Percentiles rank a stretch among this genome's conserved stretches.
These are phyloP conservation scores for Melanocharis versteri DNA, from an alignment of 2,113 vertebrate genomes.

Conservation along the genomic window DNA sequence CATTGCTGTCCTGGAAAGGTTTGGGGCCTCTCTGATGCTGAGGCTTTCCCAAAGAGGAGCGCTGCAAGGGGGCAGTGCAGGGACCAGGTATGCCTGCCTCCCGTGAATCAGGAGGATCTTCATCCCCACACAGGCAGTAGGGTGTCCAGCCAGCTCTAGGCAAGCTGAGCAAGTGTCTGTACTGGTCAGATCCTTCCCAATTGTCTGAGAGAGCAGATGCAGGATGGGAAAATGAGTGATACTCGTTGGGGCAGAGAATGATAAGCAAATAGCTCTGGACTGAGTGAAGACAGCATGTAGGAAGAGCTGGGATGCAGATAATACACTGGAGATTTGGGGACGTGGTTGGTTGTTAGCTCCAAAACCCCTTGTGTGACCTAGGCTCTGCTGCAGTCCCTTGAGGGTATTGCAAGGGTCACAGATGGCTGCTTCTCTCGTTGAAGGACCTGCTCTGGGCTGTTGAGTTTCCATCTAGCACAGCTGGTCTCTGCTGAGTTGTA, in stretches of 20 bases:
- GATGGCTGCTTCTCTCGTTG: background rate
- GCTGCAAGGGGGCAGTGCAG: accelerated
- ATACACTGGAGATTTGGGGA: background rate
- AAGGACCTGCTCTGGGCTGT: background rate
- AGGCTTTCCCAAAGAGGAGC: background rate
- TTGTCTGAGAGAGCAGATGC: background rate
- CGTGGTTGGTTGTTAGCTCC: background rate
- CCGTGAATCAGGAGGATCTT: accelerated
- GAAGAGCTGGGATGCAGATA: background rate
- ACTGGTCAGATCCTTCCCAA: background rate
- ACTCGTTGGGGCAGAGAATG: background rate
- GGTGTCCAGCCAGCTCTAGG: background rate
- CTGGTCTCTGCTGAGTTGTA: background rate
- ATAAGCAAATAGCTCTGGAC: background rate
- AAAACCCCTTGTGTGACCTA: background rate
- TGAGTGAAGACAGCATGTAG: accelerated
- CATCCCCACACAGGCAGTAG: background rate
- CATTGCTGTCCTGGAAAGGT: accelerated
- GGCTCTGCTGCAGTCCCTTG: background rate
- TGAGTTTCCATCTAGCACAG: background rate
- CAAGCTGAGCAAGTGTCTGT: background rate
- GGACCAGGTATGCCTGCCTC: background rate
- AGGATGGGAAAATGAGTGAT: background rate
- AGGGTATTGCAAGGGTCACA: accelerated
- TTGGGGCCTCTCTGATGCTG: background rate